Evolutionary conservation across 1,140 invertebrate species (phyloP), one percentile per base, ranked within the genome.

Genomic region (Drosophila mojavensis): DNA sequence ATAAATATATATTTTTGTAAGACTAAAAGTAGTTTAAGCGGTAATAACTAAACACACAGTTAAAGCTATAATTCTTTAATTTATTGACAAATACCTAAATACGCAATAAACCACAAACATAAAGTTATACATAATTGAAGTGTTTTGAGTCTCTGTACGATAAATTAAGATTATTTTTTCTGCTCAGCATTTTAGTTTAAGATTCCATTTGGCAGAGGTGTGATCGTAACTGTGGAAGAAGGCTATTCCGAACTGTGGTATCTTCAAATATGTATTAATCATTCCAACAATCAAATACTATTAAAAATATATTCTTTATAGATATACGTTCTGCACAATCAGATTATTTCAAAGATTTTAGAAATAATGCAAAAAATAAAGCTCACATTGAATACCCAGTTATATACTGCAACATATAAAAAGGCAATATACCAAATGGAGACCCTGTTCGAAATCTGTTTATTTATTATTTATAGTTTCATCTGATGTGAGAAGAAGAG

Each of bases 131-230:
- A 26, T 11, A 43, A 60, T 48, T 47, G 33, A 48, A 43, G 4
- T 30, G 15, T 17, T 11, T 11, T 9, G n/a, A 47, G 11, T 43
- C 4, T 39, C 20, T 9, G 24, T 39, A 11, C 41, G 13, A 24
- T 9, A 20, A n/a, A 55, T 24, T 24, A 54, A 47, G 30, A 56
- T 28, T 17, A 55, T 47, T 56, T 64, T 65, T 60, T 61, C 26
- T 74, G 43, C 43, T 15, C 62, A 86, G 79, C 67, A 88, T 79
- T 77, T 70, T 86, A 74, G 65, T 70, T 48, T 73, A 41, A 73
- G 5, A 11, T 10, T 24, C 20, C 20, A 24, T 3, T 17, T 33
- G 30, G 47, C 13, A 11, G 54, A 15, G 15, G 13, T 17, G 17
- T 7, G 2, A 17, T 47, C 43, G 41, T 11, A 17, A 33, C 11